Evolutionary conservation across 2,113 vertebrate genomes (phyloP), one percentile per base, ranked within the genome.

Genomic region (Ciconia stormi): DNA sequence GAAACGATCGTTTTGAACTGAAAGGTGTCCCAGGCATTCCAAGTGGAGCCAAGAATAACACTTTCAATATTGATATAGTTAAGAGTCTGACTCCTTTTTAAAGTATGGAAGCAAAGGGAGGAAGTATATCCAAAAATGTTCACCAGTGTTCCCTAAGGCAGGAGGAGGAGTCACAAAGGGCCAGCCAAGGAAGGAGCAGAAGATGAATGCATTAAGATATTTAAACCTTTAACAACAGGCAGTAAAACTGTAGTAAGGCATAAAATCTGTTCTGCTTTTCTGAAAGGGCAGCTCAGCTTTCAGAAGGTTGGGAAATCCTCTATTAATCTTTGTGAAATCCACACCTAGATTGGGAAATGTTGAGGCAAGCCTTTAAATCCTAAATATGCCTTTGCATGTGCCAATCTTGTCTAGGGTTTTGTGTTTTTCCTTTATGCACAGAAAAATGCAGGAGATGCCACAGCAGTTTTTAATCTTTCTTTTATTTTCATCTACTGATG

Each of bases 271-370:
- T 90, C 72, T 81, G 30, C 38, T 95, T 95, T 66, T 85, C 73
- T 90, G 80, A 87, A 91, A 95, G 70, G 36, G 40, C 66, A 90
- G 58, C 26, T 90, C 88, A 95, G 63, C 67, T 95, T 90, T 90
- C 84, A 66, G 71, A 83, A 79, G 53, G 83, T 90, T 94, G 66
- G 53, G 78, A 95, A 94, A 83, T 79, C 49, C 74, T 94, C 46
- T 70, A 30, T 83, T 83, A 72, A 80, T 88, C 82, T 92, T 92
- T 42, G n/a, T 88, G 62, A 95, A 95, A 94, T 88, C 71, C 71
- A 94, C 38, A 90, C 62, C 36, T 76, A 90, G 66, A 32, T 42
- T 65, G 50, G 55, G 38, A 92, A 94, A 78, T 83, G 63, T 86
- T 83, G 47, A 83, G 38, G 42, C 82, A 83, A 81, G 90, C 63